Evolutionary conservation across 1,140 invertebrate genomes (phyloP), one percentile per base, ranked within the genome.

Genomic region (Megalonaias nervosa): DNA sequence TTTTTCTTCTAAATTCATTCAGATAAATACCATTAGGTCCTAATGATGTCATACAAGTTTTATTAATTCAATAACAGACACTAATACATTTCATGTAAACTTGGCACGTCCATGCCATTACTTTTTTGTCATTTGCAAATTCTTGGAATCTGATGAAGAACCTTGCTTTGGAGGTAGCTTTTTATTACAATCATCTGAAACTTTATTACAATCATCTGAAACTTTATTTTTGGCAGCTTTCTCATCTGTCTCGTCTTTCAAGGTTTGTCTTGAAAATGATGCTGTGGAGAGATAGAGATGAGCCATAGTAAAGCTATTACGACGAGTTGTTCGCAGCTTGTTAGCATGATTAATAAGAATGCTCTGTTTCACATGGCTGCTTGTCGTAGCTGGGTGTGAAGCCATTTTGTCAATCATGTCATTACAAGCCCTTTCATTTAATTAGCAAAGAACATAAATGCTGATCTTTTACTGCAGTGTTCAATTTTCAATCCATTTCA

Each of bases 241-340:
- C 19, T 68, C 60, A 56, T 60, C 70, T 38, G 56, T 59, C 19
- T 79, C n/a, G 0, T 67, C 21, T 56, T n/a, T 38, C 21, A 59
- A 55, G 16, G 60, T 26, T 21, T 71, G 69, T 60, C 81, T 60
- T 64, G 79, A 60, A 26, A 86, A 73, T 9, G 85, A 81, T 48
- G 85, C 85, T 80, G 84, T 77, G 11, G 83, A 81, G 17, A 86
- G 78, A 78, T 86, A 86, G 16, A 86, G 79, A 77, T 86, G 85
- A 58, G 85, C 85, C 57, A 86, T 83, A 48, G 81, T 84, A n/a
- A 84, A 75, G 17, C 76, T 83, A 17, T 76, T 80, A 55, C 83
- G 62, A n/a, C 74, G 59, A 59, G 38, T 48, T 48, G 38, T 48
- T 48, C 38, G 38, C 38, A 9, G 38, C 38, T 48, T 11, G 11